Percentiles rank a stretch among this genome's conserved stretches.
Conservation (phyloP, 2,797 vertebrate species). For the Sebastes oblongus region DNA sequence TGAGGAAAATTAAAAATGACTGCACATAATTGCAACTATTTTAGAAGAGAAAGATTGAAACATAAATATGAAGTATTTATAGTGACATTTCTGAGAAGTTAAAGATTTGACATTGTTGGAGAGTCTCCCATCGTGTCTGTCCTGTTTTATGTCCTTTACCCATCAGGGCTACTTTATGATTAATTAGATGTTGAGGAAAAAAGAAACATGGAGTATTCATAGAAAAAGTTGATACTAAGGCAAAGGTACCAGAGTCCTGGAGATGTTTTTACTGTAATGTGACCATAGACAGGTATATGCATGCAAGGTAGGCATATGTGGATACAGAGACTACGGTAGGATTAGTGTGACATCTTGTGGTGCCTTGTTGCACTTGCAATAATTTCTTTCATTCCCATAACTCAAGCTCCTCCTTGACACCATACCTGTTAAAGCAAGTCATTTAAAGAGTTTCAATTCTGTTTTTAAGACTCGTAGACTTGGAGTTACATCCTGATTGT, state of each 20-base stretch:
- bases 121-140: neutral
- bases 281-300: neutral
- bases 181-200: neutral
- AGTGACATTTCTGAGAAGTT: neutral
- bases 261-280: neutral
- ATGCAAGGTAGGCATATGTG: neutral
- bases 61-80: neutral
- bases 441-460: neutral
- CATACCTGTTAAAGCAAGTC: neutral
- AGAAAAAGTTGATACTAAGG: neutral
- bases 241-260: neutral
- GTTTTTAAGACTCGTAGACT: neutral
- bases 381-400: neutral
- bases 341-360: neutral
- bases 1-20: neutral
- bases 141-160: neutral
- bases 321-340: neutral
- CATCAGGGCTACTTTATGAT: neutral
- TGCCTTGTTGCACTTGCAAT: neutral
- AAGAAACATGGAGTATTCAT: neutral
- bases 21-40: neutral
- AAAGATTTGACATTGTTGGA: neutral
- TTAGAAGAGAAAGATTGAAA: neutral
- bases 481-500: neutral
- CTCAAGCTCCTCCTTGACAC: rapidly evolving